phyloP scores from a whole-genome alignment of 2,888 invertebrate genomes.

The Sinopyrophorus schimmeli region DNA sequence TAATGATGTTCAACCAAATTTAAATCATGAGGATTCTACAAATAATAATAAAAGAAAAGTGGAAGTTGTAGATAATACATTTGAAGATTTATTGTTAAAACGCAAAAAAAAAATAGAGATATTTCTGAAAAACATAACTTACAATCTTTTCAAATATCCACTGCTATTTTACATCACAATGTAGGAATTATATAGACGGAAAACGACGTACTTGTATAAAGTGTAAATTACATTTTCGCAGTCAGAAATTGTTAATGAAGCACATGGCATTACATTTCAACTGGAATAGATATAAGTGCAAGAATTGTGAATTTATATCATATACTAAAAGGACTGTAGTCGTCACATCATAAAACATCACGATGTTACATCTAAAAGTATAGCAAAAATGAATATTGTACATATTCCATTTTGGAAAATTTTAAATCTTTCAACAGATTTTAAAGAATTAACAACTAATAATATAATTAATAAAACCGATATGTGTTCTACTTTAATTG shows the following conservation, averaged over 20 bases:
- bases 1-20: no score
- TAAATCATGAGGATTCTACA: no score
- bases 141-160: no score
- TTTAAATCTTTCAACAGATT: slow-evolving; percentile 45
- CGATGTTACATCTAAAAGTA: slow-evolving; percentile 54
- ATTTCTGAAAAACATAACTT: no score
- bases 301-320: slow-evolving; percentile 70
- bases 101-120: no score
- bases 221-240: slow-evolving; percentile 58
- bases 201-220: slow-evolving; percentile 58
- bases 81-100: no score
- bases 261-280: slow-evolving; percentile 71
- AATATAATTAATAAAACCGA: no score
- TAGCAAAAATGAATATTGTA: slow-evolving; percentile 49
- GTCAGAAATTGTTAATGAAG: slow-evolving; percentile 59
- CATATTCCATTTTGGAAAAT: slow-evolving; percentile 48
- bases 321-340: slow-evolving; percentile 66
- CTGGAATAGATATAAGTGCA: slow-evolving; percentile 76
- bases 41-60: no score
- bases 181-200: slow-evolving; percentile 56
- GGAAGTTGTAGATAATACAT: no score
- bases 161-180: no score
- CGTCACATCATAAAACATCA: slow-evolving; percentile 68
- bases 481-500: no score
- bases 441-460: no score